phyloP scores from a whole-genome alignment of 2,888 invertebrate genomes.

The Cosmia pyralina region DNA sequence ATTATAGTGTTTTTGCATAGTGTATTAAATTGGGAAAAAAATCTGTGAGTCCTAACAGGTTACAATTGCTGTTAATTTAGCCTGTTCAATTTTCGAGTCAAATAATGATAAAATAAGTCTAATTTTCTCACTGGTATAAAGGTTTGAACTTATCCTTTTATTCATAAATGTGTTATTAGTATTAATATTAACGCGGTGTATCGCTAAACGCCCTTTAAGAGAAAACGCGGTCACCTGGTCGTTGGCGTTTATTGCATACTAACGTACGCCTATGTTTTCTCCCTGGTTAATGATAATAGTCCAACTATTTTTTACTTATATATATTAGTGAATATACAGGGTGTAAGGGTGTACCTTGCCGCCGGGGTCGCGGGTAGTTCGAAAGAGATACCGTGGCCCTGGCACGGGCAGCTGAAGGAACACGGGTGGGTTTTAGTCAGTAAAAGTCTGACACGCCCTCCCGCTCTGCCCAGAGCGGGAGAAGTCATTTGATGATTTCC shows the following conservation, averaged over 20 bases:
- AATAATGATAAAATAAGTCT: slow-evolving; percentile 28
- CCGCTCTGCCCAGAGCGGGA: no score
- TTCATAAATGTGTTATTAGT: slow-evolving; percentile 12
- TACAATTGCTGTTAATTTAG: not conserved
- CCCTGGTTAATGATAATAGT: not conserved
- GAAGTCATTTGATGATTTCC: no score
- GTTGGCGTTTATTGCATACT: rapidly evolving
- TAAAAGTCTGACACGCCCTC: no score
- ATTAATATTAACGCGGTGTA: slow-evolving; percentile 12
- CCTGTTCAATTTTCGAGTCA: not conserved
- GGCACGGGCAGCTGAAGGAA: no score
- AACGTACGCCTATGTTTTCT: not conserved
- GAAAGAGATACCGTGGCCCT: no score
- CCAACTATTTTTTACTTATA: not conserved
- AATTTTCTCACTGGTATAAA: slow-evolving; percentile 47
- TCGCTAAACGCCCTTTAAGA: not conserved
- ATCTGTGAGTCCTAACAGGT: not conserved
- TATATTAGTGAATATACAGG: no score
- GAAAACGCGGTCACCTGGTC: not conserved
- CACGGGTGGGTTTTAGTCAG: no score
- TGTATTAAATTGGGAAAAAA: not conserved
- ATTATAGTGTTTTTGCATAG: not conserved
- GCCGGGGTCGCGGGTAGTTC: no score
- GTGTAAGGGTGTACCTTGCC: no score
- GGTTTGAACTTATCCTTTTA: slow-evolving; percentile 12